Percentiles rank a stretch among this genome's conserved stretches.
Conservation (phyloP, 2,797 vertebrate species). For the Oophaga sylvatica region DNA sequence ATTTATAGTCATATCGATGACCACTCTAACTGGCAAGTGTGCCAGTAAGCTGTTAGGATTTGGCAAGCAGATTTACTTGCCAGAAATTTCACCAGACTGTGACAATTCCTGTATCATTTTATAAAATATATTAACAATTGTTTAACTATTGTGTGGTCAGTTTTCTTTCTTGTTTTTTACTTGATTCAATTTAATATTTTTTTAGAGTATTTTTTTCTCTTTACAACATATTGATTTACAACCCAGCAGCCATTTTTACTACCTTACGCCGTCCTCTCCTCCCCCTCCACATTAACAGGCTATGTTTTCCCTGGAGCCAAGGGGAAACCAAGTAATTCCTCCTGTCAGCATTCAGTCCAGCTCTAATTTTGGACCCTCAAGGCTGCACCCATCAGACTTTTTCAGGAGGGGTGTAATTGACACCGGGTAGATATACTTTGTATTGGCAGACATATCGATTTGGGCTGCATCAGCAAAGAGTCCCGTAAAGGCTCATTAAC, state of each 20-base stretch:
- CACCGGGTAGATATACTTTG: slow-evolving; percentile 49
- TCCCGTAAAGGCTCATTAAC: slow-evolving; percentile 17
- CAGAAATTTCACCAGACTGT: too few relatives aligned
- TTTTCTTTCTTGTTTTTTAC: too few relatives aligned
- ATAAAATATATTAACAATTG: too few relatives aligned
- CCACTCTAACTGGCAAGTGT: too few relatives aligned
- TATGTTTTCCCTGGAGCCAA: slow-evolving; percentile 32
- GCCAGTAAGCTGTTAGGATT: too few relatives aligned
- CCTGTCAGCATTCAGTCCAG: slow-evolving; percentile 53
- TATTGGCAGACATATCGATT: slow-evolving; percentile 60
- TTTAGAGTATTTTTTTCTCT: not conserved
- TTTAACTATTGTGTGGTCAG: too few relatives aligned
- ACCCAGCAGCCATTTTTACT: slow-evolving; percentile 18
- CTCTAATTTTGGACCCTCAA: slow-evolving; percentile 53
- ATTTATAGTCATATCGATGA: too few relatives aligned
- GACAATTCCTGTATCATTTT: too few relatives aligned
- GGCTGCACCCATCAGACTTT: slow-evolving; percentile 51
- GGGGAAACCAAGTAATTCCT: slow-evolving; percentile 46
- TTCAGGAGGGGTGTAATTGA: slow-evolving; percentile 55
- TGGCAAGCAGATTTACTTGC: too few relatives aligned
- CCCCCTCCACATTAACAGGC: slow-evolving; percentile 1
- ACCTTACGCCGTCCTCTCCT: not conserved
- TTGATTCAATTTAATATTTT: too few relatives aligned
- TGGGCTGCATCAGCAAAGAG: slow-evolving; percentile 53
- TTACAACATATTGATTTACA: slow-evolving; percentile 36